Base-by-base conservation (phyloP, 2,113 vertebrate species). In the Cynocephalus volans region DNA sequence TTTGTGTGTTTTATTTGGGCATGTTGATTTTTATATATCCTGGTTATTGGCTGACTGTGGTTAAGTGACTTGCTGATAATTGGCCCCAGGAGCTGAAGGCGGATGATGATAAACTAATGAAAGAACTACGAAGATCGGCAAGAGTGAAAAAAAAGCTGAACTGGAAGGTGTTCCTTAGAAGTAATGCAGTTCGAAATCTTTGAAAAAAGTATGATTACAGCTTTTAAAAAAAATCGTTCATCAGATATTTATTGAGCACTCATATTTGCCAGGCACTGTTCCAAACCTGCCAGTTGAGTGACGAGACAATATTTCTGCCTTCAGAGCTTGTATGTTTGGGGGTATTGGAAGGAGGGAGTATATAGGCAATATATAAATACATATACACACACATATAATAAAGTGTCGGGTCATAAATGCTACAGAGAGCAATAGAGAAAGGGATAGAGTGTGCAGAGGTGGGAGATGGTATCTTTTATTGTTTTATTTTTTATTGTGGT, bases 11-110 rank as follows among this genome's bases (percentile, higher is more conserved):
- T 91, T 96, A 96, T 95, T 96, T 95, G 86, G 84, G 54, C 76
- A 97, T 95, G 54, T 65, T 95, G 69, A 83, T 98, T 98, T 97
- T 97, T 98, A 98, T 97, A 92, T 97, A 87, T 96, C 70, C 95
- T 98, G 95, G 95, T 97, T 98, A 98, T 98, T 99, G 98, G 98
- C 98, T 98, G 98, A 97, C 96, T 97, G 82, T 98, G 97, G 96
- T 95, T 96, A 98, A 98, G 97, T 98, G 98, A 97, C 97, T 98
- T 96, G 93, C 97, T 99, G 99, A 99, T 99, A 99, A 98, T 96
- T 97, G 93, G 97, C 98, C 98, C 98, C 96, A 94, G 97, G 98
- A 98, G 97, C 98, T 98, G 98, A 97, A 95, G 80, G 91, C 95
- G 90, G 91, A 97, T 98, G 96, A 96, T 97, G 97, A 97, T 97